phyloP scores from a whole-genome alignment of 2,888 invertebrate species.

The Diaprepes abbreviatus region DNA sequence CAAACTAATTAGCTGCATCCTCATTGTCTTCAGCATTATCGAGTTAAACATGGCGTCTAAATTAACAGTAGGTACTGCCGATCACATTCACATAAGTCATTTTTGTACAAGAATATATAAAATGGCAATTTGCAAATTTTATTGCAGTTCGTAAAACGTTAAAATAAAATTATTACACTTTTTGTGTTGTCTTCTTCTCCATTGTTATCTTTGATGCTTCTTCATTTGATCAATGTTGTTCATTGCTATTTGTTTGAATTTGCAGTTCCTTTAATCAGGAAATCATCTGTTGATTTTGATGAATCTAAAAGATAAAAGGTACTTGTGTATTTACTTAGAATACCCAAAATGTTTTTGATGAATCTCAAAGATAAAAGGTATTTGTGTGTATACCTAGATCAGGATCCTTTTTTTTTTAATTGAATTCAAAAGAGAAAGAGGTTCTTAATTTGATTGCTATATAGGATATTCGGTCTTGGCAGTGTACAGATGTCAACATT shows the following conservation, averaged over 20 bases:
- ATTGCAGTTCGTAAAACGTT: not conserved
- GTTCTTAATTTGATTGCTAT: no score
- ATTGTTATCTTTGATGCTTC: not conserved
- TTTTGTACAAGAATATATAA: slow-evolving; percentile 1
- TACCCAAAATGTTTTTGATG: no score
- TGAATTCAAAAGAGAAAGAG: no score
- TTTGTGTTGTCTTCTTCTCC: not conserved
- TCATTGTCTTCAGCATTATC: no score
- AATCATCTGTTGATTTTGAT: not conserved
- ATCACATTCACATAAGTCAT: not conserved
- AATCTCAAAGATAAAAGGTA: no score
- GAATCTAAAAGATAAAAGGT: no score
- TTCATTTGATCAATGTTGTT: not conserved
- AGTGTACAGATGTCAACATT: no score
- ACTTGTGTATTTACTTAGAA: no score
- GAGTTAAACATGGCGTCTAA: not conserved
- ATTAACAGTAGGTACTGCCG: not conserved
- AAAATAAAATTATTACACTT: not conserved
- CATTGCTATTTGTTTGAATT: not conserved
- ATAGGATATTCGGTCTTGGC: no score
- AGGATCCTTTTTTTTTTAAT: no score
- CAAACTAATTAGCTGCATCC: no score
- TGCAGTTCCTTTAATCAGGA: not conserved
- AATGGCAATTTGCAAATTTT: slow-evolving; percentile 19
- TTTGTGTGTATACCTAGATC: no score